Base-by-base conservation (phyloP, 1,140 invertebrate species). In the Drosophila albomicans region DNA sequence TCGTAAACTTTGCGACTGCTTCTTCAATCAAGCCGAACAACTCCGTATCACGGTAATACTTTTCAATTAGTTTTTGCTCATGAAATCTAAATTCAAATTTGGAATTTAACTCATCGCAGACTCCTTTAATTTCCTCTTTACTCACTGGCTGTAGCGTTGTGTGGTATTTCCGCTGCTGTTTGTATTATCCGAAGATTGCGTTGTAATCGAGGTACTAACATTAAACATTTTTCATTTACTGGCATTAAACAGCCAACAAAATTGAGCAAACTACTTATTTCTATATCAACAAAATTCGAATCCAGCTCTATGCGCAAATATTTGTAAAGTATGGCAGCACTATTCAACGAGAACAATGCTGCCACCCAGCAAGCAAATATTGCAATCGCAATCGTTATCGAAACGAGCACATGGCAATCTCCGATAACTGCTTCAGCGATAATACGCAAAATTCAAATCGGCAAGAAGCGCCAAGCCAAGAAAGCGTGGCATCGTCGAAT, bases 41-140 rank as follows among this genome's bases (percentile, higher is more conserved):
- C 11, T 90, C 73, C 11, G 74, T 82, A 13, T 74, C 64, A 5
- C 78, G 78, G 28, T 77, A 78, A 58, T 77, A 92, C 5, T 70
- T 25, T 8, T 91, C 75, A 28, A 92, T 59, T 67, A 79, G 49
- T 46, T 81, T 81, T 32, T 92, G 89, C 8, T 85, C 81, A 15
- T 76, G 69, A 38, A 90, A 92, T 74, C 91, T 92, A 25, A 38
- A 38, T 38, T 38, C 2, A 38, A 38, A 57, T 63, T n/a, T 25
- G 20, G 28, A 3, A 38, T 20, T 43, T 16, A 15, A 54, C 6
- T 48, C 2, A 13, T 4, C 1, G 35, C 35, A 11, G 10, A 38
- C 6, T 25, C 20, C 4, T 11, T 8, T 10, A 8, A 38, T 2
- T 8, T 3, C 2, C 10, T 8, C 41, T 1, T 10, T 51, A 85